Percentiles rank a stretch among this genome's conserved stretches.
Evolutionary conservation across 2,888 invertebrate genomes (phyloP).

Genomic region (Brachyptera risi): DNA sequence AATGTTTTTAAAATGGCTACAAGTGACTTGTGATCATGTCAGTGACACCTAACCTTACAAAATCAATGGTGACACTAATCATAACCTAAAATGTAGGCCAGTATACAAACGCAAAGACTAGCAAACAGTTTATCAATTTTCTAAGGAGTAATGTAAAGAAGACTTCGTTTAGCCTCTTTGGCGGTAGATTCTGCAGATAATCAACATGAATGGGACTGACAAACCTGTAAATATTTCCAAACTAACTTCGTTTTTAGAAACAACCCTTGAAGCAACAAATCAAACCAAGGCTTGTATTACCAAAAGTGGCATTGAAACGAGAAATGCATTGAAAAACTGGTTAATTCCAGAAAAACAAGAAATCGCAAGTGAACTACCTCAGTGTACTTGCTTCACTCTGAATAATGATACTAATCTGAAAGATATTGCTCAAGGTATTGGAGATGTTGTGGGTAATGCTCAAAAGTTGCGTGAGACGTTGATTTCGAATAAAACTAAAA

Average conservation of each 20-base stretch:
- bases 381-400: not conserved
- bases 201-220: not conserved
- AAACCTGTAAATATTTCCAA: not conserved
- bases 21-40: no score
- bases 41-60: no score
- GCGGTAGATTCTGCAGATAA: no score
- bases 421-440: constrained; percentile 9
- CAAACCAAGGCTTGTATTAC: not conserved
- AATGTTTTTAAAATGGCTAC: no score
- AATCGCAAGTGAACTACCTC: not conserved
- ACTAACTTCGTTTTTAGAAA: not conserved
- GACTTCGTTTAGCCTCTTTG: no score
- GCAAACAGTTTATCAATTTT: no score
- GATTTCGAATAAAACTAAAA: not conserved
- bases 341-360: not conserved
- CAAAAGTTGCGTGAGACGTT: not conserved
- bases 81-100: no score
- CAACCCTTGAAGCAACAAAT: constrained; percentile 1
- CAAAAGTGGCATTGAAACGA: not conserved
- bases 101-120: no score
- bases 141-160: no score
- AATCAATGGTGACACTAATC: no score
- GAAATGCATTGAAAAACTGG: constrained; percentile 1
- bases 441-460: constrained; percentile 11
- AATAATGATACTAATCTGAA: not conserved